phyloP scores from a whole-genome alignment of 2,113 vertebrate species.

The Dinomys branickii region DNA sequence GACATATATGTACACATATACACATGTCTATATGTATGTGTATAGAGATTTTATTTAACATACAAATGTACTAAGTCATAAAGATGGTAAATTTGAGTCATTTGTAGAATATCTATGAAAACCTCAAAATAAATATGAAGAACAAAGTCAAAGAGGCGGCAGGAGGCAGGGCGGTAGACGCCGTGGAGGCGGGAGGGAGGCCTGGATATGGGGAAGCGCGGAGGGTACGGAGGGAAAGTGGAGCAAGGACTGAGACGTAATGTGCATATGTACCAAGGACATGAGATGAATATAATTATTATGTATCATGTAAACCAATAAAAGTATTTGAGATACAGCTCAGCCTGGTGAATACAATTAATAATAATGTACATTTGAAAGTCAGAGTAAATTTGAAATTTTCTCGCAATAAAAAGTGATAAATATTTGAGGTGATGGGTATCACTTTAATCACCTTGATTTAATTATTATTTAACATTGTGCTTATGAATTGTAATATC shows the following conservation, averaged over 20 bases:
- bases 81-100: not conserved
- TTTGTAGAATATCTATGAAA: not conserved
- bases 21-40: no score
- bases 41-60: not conserved
- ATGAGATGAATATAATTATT: not conserved
- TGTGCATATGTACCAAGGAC: not conserved
- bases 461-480: not conserved
- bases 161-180: not conserved
- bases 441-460: not conserved
- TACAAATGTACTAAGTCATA: not conserved
- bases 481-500: not conserved
- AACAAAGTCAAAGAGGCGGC: not conserved
- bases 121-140: not conserved
- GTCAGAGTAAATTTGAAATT: not conserved
- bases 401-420: not conserved
- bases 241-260: not conserved
- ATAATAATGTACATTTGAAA: not conserved
- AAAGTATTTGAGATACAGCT: not conserved
- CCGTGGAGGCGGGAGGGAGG: not conserved
- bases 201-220: not conserved
- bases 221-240: not conserved
- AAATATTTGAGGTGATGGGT: not conserved
- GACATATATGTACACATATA: no score
- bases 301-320: not conserved
- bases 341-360: not conserved